Evolutionary conservation across 53 echinoderm and acorn worm genomes (phyloP), one percentile per base, ranked within the genome.

Genomic region (Astropecten irregularis): DNA sequence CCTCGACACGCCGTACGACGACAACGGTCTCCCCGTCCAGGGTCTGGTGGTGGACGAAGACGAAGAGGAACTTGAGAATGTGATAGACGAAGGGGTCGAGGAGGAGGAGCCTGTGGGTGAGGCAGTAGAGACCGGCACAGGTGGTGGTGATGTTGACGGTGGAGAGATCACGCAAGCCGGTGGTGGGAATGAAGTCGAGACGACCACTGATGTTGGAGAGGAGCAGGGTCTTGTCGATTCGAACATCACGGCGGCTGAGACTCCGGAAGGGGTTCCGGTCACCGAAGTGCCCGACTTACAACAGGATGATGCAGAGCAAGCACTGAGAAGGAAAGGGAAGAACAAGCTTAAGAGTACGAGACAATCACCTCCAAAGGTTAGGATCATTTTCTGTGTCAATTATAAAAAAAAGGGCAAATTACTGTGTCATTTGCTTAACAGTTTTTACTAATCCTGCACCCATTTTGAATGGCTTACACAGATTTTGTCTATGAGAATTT

Each of bases 1-100:
- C 15, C 57, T 92, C 22, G 95, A 95, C 73, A 79, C 79, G 11
- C 86, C 86, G 33, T 72, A 85, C 48, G 73, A 63, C 18, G 65
- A 63, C 22, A 52, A 64, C 39, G 68, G 68, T 11, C 3, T 26
- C 7, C 68, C 68, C 9, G 14, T 68, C 8, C 3, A 8, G 22
- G 9, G 9, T 4, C 4, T 8, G 3, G 34, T 74, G 54, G 55
- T 54, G 74, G 55, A 54, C 6, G 67, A 66, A 37, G 37, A 34
- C 10, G 34, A 52, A 35, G 30, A 64, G 11, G 16, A 7, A 8
- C 35, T n/a, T 10, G 73, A 73, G 54, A 21, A 35, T 2, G 20
- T 13, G 49, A 22, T n/a, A 42, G 32, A 49, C 42, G 42, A 11
- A 6, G 42, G 11, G 42, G 42, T 6, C 6, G 42, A 42, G 42